Base-by-base conservation (phyloP, 2,888 invertebrate species). In the Chloroclystis v-ata region DNA sequence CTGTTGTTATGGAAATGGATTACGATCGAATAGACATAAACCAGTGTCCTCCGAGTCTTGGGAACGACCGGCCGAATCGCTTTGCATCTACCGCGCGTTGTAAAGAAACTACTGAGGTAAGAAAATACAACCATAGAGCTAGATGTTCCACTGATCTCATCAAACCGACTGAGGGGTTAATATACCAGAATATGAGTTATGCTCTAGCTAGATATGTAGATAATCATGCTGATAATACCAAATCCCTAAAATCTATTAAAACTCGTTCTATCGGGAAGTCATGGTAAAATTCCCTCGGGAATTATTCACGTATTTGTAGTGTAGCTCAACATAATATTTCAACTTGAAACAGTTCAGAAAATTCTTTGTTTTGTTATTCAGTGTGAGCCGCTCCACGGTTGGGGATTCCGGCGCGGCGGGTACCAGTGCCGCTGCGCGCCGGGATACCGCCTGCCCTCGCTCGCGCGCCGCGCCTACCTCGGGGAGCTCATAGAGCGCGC, bases 21-120 rank as follows among this genome's bases (percentile, higher is more conserved):
- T 97, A 96, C 78, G 97, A 98, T 60, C 90, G 97, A 67, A 94
- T 99, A 75, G 98, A 99, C 71, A 97, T 99, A 78, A 99, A 99
- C 86, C 98, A 98, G 69, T 99, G 98, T 89, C 97, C 98, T 0
- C 86, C 87, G 52, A 95, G 97, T 46, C 89, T 92, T 62, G 98
- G 98, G 35, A 98, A 98, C 72, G 93, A 91, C 59, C 92, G 92
- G 25, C 95, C 96, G 0, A 98, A 98, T 85, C 89, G 91, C 70
- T 98, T 97, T 87, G 93, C 92, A 1, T 93, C 95, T 54, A 97
- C 97, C 0, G 95, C 97, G 0, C 89, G 96, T 49, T 99, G 98
- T 88, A 97, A 97, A 89, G 94, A 94, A 67, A 96, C 96, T 1
- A 97, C 97, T 4, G 96, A 96, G 89, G 94, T 94, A 75, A 72